Base-by-base conservation (phyloP, 2,113 vertebrate species). In the Ameiurus melas region DNA sequence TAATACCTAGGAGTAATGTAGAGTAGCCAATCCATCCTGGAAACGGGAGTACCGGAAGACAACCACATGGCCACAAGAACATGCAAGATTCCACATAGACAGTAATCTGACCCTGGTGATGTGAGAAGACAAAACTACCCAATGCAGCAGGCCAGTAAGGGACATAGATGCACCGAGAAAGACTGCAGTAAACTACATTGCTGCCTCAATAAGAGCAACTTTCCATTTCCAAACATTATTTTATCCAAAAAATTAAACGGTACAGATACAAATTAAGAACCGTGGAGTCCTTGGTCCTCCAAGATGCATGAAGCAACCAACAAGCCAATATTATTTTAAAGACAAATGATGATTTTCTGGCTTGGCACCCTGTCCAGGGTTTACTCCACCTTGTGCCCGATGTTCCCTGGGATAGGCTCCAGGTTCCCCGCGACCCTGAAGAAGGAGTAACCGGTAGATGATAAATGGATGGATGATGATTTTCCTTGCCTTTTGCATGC, bases 91-190 rank as follows among this genome's bases (percentile, higher is more conserved):
- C 13, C 20, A 62, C 30, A 39, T 16, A 83, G 80, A 39, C 57
- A 83, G 33, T 83, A 83, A 83, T 83, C 33, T 83, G 19, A 80
- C 80, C 20, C 33, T 58, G 30, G 57, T 39, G 55, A 60, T 60
- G 19, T 60, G 30, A 60, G 78, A 80, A 36, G 53, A 17, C 2
- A 82, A 82, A 36, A 39, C 33, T 60, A 39, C 57, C 0, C 16
- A 19, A 62, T 25, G 57, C 14, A 62, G 27, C 22, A 36, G 19
- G 79, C 8, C 19, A 25, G 27, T 16, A 79, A 55, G 51, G 27
- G 77, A 79, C 22, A 30, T 27, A 55, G 27, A 79, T 79, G n/a
- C 39, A 20, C 9, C 0, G 25, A 80, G 27, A 57, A 58, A 57
- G 53, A 81, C 33, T 20, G 30, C 30, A 25, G 55, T 0, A 36